Evolutionary conservation across 2,888 invertebrate species (phyloP).

Genomic region (Melieria picta): DNA sequence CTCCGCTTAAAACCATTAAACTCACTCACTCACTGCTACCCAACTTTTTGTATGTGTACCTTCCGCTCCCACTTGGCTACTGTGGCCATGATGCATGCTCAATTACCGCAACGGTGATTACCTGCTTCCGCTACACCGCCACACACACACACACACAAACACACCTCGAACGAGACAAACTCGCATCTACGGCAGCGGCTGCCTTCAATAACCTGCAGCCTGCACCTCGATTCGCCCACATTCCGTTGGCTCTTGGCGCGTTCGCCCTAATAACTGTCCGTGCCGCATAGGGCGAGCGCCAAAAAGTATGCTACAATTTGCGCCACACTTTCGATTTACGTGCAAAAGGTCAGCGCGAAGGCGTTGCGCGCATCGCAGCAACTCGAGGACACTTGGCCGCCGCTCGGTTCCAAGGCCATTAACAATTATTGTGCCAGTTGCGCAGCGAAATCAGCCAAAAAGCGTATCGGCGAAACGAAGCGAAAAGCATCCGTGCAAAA

Average conservation of each 20-base stretch:
- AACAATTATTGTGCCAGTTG: constrained; percentile 19
- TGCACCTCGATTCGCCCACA: constrained; percentile 4
- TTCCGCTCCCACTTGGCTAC: no score
- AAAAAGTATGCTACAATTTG: constrained; percentile 12
- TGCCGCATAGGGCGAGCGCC: neutral
- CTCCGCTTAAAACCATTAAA: no score
- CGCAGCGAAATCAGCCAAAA: no score
- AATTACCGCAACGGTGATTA: constrained; percentile 27
- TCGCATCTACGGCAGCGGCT: neutral
- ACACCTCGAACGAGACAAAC: neutral
- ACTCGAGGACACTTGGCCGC: no score
- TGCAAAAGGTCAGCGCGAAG: constrained; percentile 23
- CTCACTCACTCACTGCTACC: no score
- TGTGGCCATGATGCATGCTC: constrained; percentile 5
- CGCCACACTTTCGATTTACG: constrained; percentile 18
- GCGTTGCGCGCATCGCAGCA: neutral
- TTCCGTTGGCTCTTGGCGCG: neutral
- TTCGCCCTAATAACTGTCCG: neutral
- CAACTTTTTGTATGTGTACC: no score
- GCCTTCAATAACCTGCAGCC: neutral
- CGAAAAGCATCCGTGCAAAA: neutral
- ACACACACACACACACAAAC: neutral
- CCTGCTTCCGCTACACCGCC: constrained; percentile 8
- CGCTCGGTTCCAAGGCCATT: constrained; percentile 18
- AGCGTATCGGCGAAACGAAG: neutral